Evolutionary conservation across 2,113 vertebrate species (phyloP).

Genomic region (Callithrix jacchus): DNA sequence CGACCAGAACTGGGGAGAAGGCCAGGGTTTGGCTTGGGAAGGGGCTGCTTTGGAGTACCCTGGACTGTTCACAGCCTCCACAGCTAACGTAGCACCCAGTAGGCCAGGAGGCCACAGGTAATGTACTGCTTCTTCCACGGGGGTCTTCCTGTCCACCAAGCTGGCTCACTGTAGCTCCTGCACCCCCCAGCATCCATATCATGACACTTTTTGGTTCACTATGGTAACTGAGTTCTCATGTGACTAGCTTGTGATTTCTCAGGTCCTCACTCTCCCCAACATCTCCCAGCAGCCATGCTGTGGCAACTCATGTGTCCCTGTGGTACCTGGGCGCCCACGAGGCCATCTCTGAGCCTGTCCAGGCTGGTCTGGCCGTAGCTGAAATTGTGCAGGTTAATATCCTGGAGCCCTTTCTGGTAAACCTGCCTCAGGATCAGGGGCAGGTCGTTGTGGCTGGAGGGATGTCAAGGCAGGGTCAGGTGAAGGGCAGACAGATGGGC

Average conservation of each 20-base stretch:
- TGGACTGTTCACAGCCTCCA: neutral
- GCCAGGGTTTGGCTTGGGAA: neutral
- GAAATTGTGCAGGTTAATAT: slow-evolving; percentile 84
- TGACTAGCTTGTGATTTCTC: neutral
- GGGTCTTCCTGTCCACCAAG: neutral
- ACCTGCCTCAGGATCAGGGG: slow-evolving; percentile 86
- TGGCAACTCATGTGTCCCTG: neutral
- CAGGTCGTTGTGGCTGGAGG: slow-evolving; percentile 92
- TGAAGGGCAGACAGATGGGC: neutral
- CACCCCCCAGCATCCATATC: neutral
- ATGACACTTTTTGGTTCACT: neutral
- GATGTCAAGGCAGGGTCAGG: neutral
- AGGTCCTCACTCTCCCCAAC: neutral
- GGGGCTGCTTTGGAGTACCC: neutral
- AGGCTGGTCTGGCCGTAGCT: slow-evolving; percentile 88
- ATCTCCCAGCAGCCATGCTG: neutral
- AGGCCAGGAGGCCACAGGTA: neutral
- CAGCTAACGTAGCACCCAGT: neutral
- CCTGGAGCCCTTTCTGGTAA: slow-evolving; percentile 83
- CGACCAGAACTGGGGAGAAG: slow-evolving; percentile 91
- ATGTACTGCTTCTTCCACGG: neutral
- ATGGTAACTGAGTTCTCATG: neutral
- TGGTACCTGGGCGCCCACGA: slow-evolving; percentile 92
- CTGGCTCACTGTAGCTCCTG: neutral
- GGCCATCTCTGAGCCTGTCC: slow-evolving; percentile 86